Evolutionary conservation across 1,140 invertebrate species (phyloP), one percentile per base, ranked within the genome.

Genomic region (Cecropterus lyciades): DNA sequence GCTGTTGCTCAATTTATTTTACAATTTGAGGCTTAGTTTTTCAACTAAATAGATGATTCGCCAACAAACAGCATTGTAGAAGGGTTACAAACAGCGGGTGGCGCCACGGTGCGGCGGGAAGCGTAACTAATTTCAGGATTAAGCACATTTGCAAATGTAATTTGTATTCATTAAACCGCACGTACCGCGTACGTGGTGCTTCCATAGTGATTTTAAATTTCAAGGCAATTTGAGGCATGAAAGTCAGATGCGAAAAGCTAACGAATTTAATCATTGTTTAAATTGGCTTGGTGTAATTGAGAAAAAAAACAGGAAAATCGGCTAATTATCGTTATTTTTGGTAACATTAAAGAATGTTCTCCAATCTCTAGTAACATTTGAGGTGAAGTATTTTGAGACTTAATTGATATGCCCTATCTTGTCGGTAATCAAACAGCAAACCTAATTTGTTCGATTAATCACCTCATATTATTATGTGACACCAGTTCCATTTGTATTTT

Each of bases 131-230:
- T 89, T 85, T 85, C 68, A 69, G 85, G 85, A 89, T 89, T 89
- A 89, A 77, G 76, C 76, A 82, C 76, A 86, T 89, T 87, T 85
- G 81, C 84, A 83, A 89, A 85, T 73, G 80, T 87, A 82, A 87
- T 87, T 89, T 89, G 79, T 89, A 87, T 89, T 86, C 80, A 86
- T 87, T 84, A 85, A 83, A 83, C 75, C 72, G 68, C 68, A 70
- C 72, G 67, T 67, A 77, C 49, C 72, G 45, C 42, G 30, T 55
- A 48, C 59, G 59, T 59, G 63, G 57, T 60, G 45, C 57, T 49
- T 60, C 57, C 45, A 49, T 60, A 60, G 57, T 60, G 57, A 60
- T 60, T 60, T 60, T 60, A 60, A 60, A 60, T 60, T 60, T 60
- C 57, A 60, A 60, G 57, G 57, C 57, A 60, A 60, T 60, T 60